Evolutionary conservation across 2,888 invertebrate species (phyloP).

Genomic region (Limnephilus marmoratus): DNA sequence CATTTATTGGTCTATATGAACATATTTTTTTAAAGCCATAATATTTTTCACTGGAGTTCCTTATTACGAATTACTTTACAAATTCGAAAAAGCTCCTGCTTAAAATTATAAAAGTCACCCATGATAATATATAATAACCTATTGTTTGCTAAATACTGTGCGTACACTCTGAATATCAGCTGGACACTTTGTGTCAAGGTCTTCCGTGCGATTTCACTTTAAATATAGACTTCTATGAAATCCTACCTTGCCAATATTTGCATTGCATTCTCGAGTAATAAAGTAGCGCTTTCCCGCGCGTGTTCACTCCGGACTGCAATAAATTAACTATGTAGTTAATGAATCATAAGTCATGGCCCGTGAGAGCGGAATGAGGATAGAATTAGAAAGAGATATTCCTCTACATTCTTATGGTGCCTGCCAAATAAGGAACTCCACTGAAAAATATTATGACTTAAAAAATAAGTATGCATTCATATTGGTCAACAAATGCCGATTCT

Average conservation of each 20-base stretch:
- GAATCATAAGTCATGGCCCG: not conserved
- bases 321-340: not conserved
- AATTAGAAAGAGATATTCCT: not conserved
- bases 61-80: not conserved
- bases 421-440: no score
- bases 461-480: no score
- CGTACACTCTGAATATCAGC: not conserved
- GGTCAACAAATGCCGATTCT: no score
- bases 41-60: no score
- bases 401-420: no score
- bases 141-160: not conserved
- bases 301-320: slow-evolving; percentile 13
- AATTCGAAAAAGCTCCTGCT: not conserved
- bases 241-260: not conserved
- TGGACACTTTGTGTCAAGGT: slow-evolving; percentile 35
- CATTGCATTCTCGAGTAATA: not conserved
- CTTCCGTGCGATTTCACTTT: not conserved
- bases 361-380: not conserved
- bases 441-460: no score
- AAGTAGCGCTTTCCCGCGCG: not conserved
- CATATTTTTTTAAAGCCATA: no score
- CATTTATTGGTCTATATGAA: no score
- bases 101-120: not conserved
- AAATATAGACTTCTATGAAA: slow-evolving; percentile 36
- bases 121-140: no score